phyloP scores from a whole-genome alignment of 2,797 vertebrate genomes.

The Alauda arvensis region DNA sequence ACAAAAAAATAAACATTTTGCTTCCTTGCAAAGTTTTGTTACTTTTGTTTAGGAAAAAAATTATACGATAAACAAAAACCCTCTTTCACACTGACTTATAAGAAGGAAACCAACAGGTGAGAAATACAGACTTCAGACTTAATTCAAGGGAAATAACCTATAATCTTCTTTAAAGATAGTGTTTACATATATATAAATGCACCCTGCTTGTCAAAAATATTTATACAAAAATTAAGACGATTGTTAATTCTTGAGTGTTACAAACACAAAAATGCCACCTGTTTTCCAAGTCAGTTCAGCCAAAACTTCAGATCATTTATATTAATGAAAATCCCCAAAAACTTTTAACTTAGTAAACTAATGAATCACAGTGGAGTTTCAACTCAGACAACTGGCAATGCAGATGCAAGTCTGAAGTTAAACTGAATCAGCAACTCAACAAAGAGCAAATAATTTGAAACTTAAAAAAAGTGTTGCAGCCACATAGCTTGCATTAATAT shows the following conservation, averaged over 20 bases:
- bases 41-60: slow-evolving; percentile 10
- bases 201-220: slow-evolving; percentile 55
- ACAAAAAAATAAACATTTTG: background rate
- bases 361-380: slow-evolving; percentile 74
- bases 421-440: slow-evolving; percentile 41
- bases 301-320: slow-evolving; percentile 37
- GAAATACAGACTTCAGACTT: slow-evolving; percentile 27
- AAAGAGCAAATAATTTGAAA: slow-evolving; percentile 48
- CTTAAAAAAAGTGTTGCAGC: slow-evolving; percentile 7
- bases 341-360: slow-evolving; percentile 67
- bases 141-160: slow-evolving; percentile 20
- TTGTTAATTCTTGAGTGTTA: slow-evolving; percentile 51
- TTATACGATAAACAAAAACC: background rate
- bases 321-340: slow-evolving; percentile 65
- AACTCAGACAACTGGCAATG: slow-evolving; percentile 57
- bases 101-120: background rate
- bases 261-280: slow-evolving; percentile 65
- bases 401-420: slow-evolving; percentile 47
- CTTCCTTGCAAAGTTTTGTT: background rate
- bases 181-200: slow-evolving; percentile 47
- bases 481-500: slow-evolving; percentile 29
- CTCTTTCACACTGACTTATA: background rate
- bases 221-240: slow-evolving; percentile 62
- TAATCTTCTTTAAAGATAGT: slow-evolving; percentile 22
- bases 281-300: slow-evolving; percentile 64